Base-by-base conservation (phyloP, 2,888 invertebrate genomes). In the Sphinx pinastri region DNA sequence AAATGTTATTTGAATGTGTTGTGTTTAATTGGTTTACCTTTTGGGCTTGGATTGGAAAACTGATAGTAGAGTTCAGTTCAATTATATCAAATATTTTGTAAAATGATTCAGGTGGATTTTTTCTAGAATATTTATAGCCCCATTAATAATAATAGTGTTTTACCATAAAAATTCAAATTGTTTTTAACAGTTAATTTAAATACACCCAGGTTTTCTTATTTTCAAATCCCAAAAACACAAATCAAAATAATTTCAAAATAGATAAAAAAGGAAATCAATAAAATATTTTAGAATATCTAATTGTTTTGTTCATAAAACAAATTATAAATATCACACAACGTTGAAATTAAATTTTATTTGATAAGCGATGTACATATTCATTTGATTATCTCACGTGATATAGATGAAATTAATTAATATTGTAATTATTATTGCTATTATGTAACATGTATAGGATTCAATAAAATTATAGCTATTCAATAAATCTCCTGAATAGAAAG, bases 331-430 rank as follows among this genome's bases (percentile, higher is more conserved):
- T 69, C 54, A 69, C 60, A 69, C 38, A 47, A 45, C 69, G 63
- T 63, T 68, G 38, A 45, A n/a, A 52, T 60, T 19, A 16, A 59
- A 31, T 58, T 59, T 69, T 25, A 69, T 76, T 76, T 74, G 69
- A 71, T 77, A 72, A 72, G 76, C 71, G 84, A 79, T 90, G 91
- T 91, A 89, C 86, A 91, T 91, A 91, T 86, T 87, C 71, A 84
- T 86, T 87, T 85, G 78, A 82, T 84, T 81, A 80, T 77, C 78
- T 79, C 79, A 79, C 78, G 83, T 84, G 80, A 85, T 84, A 82
- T 78, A 73, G 78, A 82, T 79, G 78, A 79, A 78, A 79, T 74
- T 78, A 68, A 74, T 81, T 78, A 75, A 79, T 76, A 81, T 79
- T 82, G 78, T 81, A 76, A 79, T 81, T 80, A 78, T 81, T 81